phyloP scores from a whole-genome alignment of 2,113 vertebrate species.

The Passer montanus region DNA sequence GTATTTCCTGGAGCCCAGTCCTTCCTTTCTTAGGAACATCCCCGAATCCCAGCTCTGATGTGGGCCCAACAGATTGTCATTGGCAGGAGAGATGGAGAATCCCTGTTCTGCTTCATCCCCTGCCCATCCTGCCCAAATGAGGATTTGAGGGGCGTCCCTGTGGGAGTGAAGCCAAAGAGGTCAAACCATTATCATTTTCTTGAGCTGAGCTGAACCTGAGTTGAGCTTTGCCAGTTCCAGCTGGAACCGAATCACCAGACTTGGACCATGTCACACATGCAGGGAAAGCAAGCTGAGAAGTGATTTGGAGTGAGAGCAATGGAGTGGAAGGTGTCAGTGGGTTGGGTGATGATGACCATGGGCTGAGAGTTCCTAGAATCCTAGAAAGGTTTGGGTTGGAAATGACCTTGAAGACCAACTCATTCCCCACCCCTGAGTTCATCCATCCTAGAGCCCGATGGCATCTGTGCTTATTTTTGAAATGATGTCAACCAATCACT shows the following conservation, averaged over 20 bases:
- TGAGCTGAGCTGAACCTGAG: neutral
- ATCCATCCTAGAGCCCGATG: neutral
- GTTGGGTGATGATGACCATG: neutral
- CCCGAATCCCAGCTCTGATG: neutral
- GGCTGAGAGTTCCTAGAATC: neutral
- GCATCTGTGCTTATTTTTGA: neutral
- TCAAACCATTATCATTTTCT: neutral
- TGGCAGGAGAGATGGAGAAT: neutral
- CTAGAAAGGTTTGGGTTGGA: neutral
- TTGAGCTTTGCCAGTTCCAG: neutral
- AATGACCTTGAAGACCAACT: neutral
- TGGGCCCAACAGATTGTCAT: neutral
- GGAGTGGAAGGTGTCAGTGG: neutral
- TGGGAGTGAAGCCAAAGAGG: neutral
- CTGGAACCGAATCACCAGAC: neutral
- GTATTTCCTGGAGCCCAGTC: neutral
- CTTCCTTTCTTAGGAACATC: neutral
- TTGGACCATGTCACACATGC: neutral
- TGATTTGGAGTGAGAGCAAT: neutral
- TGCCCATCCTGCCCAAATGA: neutral
- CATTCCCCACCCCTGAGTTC: neutral
- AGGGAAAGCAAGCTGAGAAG: neutral
- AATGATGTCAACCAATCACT: neutral
- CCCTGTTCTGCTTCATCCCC: neutral
- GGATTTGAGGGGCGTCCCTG: neutral